Percentiles rank a stretch among this genome's conserved stretches.
Evolutionary conservation across 2,888 invertebrate species (phyloP).

Genomic region (Reticulitermes lucifugus): DNA sequence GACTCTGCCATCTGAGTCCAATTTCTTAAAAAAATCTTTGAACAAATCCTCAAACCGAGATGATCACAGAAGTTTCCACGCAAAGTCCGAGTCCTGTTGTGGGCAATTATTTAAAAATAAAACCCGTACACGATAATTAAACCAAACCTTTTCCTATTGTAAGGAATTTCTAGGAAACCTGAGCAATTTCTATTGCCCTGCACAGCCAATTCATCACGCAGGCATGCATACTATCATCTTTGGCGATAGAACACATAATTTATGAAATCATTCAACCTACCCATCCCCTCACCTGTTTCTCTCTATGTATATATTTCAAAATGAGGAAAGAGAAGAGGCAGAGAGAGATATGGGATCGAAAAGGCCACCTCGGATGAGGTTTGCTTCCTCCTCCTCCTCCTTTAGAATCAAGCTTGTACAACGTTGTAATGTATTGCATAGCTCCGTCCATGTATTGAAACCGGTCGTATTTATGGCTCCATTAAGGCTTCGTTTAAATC

Average conservation of each 20-base stretch:
- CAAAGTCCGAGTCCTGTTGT: too few species aligned
- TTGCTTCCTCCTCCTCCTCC: conserved; percentile 44
- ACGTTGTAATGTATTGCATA: conserved; percentile 43
- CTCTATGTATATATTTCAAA: conserved; percentile 1
- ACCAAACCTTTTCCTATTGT: conserved; percentile 12
- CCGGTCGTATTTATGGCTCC: conserved; percentile 71
- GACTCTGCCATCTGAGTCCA: too few species aligned
- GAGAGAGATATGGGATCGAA: conserved; percentile 20
- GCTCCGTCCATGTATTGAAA: conserved; percentile 63
- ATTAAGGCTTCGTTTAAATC: conserved; percentile 72
- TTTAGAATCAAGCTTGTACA: conserved; percentile 37
- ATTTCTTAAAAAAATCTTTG: too few species aligned
- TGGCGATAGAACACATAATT: conserved; percentile 38
- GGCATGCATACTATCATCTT: conserved; percentile 40
- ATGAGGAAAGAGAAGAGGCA: conserved; percentile 1
- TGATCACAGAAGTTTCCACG: too few species aligned
- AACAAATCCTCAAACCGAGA: too few species aligned
- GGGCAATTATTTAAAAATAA: neutral
- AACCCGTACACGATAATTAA: conserved; percentile 10
- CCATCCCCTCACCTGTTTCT: neutral
- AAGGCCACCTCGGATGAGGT: conserved; percentile 37
- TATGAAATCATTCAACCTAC: conserved; percentile 37
- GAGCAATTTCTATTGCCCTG: conserved; percentile 23
- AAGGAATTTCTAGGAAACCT: neutral
- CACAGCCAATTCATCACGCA: conserved; percentile 43